Base-by-base conservation (phyloP, 2,797 vertebrate species). In the Sebastolobus alascanus region DNA sequence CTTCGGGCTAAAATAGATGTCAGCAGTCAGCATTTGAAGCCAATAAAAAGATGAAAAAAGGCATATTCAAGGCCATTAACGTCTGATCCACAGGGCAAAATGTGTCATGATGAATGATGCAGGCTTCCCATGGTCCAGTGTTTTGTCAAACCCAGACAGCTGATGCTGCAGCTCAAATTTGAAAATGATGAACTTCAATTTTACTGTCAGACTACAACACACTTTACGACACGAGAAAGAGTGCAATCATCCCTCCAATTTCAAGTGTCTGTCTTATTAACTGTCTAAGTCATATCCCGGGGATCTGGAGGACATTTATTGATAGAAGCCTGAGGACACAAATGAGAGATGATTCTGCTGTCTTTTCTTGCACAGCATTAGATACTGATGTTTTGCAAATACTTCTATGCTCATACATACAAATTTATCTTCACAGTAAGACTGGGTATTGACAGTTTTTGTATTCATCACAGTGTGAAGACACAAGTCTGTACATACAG, bases 401-500 rank as follows among this genome's bases (percentile, higher is more conserved):
- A 12, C 10, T 46, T 35, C 8, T 52, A 52, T 8, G 20, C 50
- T 52, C 8, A 52, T n/a, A 46, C 7, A 46, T 7, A 46, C 43
- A 46, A 20, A 10, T 43, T 55, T 27, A 18, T 66, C 54, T 20
- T 33, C 7, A 43, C 25, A 58, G 50, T 50, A 18, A 46, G 37
- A 10, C 14, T 52, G 18, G 56, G 4, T 14, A n/a, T 16, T 68
- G 16, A 8, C 4, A 27, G 20, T 50, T 33, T 52, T 31, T 35
- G 58, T 61, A 40, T 81, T 63, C 37, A 75, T 69, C 37, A 20
- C 43, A 77, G 14, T 63, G 56, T 60, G 72, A 35, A 81, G 52
- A 85, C 72, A 69, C 25, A 56, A 68, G 72, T 83, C 63, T 75
- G 54, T 33, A 35, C 71, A 46, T 7, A 54, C 33, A 59, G 58